Evolutionary conservation across 2,113 vertebrate genomes (phyloP), one percentile per base, ranked within the genome.

Genomic region (Cinclus mexicanus): DNA sequence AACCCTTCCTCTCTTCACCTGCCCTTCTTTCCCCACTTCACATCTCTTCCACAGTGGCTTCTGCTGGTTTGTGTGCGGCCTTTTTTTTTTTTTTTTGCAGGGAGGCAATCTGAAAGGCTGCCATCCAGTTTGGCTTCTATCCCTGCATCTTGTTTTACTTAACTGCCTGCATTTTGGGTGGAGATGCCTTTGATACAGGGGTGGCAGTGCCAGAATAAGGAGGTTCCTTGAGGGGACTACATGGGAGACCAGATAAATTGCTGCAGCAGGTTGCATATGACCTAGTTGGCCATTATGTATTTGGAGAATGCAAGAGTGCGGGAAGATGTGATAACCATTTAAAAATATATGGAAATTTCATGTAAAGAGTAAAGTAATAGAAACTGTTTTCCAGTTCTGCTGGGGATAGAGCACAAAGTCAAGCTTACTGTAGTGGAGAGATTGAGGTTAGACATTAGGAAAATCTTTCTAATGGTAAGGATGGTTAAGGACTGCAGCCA

Each of bases 291-390:
- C 69, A 44, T 93, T 83, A 56, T 69, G 84, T 4, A 0, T 81
- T 83, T 74, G 64, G 44, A 49, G 50, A 56, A 74, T 56, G 55
- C 60, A 59, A 88, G 52, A 85, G 47, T 41, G 64, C 88, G 14
- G 35, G 75, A 93, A 97, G 83, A 70, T 65, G 29, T 33, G 71
- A 67, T 93, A 94, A 83, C 44, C 52, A 56, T 94, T 96, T n/a
- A 72, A 78, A 94, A 91, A 49, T 67, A 47, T 71, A 95, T 93
- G 94, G 94, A 95, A 95, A 94, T 96, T 83, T 83, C 56, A 93
- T 93, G 89, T 94, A 94, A 96, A 90, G 80, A 71, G 83, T 50
- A 75, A 84, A 76, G 64, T 68, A 87, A 49, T 64, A 89, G 83
- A 68, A 85, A 68, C 64, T 87, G 23, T 84, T 89, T 89, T 81